phyloP scores from a whole-genome alignment of 2,797 vertebrate species.

The Antrozous pallidus region DNA sequence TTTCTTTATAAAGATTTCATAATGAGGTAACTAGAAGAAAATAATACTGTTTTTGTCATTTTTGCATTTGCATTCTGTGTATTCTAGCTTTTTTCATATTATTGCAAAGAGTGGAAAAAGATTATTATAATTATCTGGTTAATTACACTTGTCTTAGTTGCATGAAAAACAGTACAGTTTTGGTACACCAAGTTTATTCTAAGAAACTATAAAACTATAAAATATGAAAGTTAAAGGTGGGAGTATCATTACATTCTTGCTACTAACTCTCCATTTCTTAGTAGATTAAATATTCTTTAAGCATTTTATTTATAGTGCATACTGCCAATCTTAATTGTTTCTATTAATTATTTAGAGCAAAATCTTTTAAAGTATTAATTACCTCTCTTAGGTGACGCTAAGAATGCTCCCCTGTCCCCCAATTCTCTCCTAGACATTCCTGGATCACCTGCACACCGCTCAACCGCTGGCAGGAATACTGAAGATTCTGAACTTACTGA shows the following conservation, averaged over 20 bases:
- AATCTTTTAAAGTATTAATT: not conserved
- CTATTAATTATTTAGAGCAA: not conserved
- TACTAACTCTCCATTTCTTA: not conserved
- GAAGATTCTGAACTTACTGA: conserved; percentile 88
- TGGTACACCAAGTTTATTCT: not conserved
- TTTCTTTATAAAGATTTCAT: conserved; percentile 41
- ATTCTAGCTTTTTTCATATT: not conserved
- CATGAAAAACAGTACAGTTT: not conserved
- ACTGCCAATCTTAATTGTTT: not conserved
- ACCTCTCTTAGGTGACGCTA: not conserved
- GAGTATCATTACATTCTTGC: not conserved
- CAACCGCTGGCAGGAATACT: conserved; percentile 66
- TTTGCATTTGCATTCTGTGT: not conserved
- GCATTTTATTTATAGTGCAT: not conserved
- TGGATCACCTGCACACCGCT: conserved; percentile 77
- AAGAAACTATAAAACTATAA: not conserved
- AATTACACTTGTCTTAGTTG: not conserved
- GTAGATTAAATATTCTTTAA: not conserved
- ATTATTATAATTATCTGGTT: not conserved
- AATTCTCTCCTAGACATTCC: conserved; percentile 84
- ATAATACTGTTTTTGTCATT: not conserved
- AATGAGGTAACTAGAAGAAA: not conserved
- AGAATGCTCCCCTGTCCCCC: not conserved
- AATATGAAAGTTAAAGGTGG: not conserved
- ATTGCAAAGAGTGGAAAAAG: not conserved